phyloP scores from a whole-genome alignment of 2,797 vertebrate genomes.

The Leuciscus waleckii region DNA sequence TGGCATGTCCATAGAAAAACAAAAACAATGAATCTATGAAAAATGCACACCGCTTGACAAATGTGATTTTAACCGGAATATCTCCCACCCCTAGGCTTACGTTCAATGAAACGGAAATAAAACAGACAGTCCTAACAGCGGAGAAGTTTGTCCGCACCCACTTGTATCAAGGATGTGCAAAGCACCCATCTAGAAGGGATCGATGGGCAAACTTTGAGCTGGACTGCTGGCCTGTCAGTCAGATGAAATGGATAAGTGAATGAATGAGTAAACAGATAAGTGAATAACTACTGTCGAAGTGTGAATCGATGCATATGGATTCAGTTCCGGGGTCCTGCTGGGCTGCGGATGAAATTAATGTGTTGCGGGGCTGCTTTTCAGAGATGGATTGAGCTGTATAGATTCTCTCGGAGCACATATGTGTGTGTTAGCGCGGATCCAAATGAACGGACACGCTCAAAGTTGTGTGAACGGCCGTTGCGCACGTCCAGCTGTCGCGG shows the following conservation, averaged over 20 bases:
- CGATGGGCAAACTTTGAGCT: slow-evolving; percentile 63
- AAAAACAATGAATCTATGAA: neutral
- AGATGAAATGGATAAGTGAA: slow-evolving; percentile 68
- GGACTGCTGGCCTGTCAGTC: slow-evolving; percentile 62
- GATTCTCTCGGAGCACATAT: slow-evolving; percentile 30
- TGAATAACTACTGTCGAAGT: slow-evolving; percentile 72
- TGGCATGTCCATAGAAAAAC: neutral
- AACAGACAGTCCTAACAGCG: neutral
- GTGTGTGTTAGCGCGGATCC: slow-evolving; percentile 32
- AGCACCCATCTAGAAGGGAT: slow-evolving; percentile 53
- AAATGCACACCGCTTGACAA: neutral
- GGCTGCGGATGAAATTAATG: slow-evolving; percentile 66
- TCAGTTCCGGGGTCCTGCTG: slow-evolving; percentile 66
- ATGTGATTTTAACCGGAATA: neutral
- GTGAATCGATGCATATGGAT: slow-evolving; percentile 78
- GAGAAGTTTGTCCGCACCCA: slow-evolving; percentile 1
- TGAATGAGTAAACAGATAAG: slow-evolving; percentile 78
- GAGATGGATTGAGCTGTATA: slow-evolving; percentile 26
- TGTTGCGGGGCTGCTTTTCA: slow-evolving; percentile 39
- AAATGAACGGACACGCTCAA: slow-evolving; percentile 54
- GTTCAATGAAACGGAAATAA: neutral
- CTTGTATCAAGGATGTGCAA: slow-evolving; percentile 24
- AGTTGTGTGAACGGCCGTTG: neutral
- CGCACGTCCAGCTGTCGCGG: neutral
- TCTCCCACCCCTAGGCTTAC: neutral